These are phyloP conservation scores for Nycticorax nycticorax DNA, from an alignment of 2,113 vertebrate genomes.

Conservation along the genomic window DNA sequence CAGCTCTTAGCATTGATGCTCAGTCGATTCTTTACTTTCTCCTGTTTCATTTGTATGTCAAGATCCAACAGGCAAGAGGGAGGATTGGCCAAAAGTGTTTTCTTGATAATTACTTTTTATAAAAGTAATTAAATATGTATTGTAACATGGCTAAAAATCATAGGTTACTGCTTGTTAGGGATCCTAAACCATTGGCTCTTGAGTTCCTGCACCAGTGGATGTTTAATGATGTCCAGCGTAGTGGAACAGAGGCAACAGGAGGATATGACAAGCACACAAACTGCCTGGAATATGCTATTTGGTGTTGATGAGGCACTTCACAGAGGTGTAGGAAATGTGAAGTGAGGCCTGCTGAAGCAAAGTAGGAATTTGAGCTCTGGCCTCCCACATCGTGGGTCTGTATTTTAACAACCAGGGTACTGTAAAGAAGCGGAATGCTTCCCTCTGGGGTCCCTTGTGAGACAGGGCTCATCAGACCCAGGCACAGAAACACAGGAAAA, in stretches of 20 bases:
- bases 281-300: not conserved
- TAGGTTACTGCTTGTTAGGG: not conserved
- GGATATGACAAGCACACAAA: not conserved
- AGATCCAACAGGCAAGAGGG: not conserved
- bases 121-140: not conserved
- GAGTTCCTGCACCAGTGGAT: not conserved
- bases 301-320: conserved; percentile 24
- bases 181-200: not conserved
- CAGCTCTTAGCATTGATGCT: accelerated
- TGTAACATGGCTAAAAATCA: not conserved
- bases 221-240: not conserved
- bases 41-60: not conserved
- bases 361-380: not conserved
- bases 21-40: not conserved
- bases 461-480: conserved; percentile 15
- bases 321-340: not conserved
- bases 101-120: not conserved
- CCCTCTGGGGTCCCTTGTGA: not conserved
- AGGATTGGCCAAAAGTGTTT: not conserved
- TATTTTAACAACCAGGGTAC: conserved; percentile 47
- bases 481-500: conserved; percentile 38
- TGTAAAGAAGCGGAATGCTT: not conserved
- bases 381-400: conserved; percentile 32
- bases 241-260: not conserved
- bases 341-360: not conserved